Evolutionary conservation across 2,888 invertebrate genomes (phyloP).

Genomic region (Azorinus chamasolen): DNA sequence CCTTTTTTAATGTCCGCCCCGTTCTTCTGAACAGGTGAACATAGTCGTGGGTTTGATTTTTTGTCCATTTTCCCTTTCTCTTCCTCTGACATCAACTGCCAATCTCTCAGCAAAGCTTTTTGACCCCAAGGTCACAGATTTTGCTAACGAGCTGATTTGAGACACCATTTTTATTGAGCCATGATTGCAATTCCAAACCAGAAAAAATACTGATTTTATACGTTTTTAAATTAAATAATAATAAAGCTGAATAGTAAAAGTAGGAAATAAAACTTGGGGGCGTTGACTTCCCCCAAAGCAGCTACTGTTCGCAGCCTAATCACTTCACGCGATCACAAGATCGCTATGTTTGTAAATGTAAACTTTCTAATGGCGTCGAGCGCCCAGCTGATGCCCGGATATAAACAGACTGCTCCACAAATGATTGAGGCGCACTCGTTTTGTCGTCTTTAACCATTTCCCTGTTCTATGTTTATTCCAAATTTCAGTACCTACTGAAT

Average conservation of each 20-base stretch:
- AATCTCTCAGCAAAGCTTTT: constrained; percentile 25
- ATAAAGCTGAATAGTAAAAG: neutral
- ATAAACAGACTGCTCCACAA: constrained; percentile 2
- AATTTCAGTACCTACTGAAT: too few relatives aligned
- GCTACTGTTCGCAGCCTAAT: too few relatives aligned
- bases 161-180: constrained; percentile 79
- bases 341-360: constrained; percentile 29
- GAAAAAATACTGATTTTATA: constrained; percentile 17
- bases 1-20: constrained; percentile 64
- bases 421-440: too few relatives aligned
- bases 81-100: constrained; percentile 79
- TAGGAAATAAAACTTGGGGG: constrained; percentile 29
- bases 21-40: constrained; percentile 77
- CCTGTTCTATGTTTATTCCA: too few relatives aligned
- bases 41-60: constrained; percentile 76
- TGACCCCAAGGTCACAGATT: constrained; percentile 73
- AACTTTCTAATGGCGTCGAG: constrained; percentile 64
- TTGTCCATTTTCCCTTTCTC: constrained; percentile 79
- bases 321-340: constrained; percentile 45
- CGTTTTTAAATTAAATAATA: constrained; percentile 4
- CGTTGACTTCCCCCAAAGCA: constrained; percentile 47
- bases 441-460: too few relatives aligned
- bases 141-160: constrained; percentile 52
- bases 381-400: constrained; percentile 67
- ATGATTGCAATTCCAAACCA: constrained; percentile 70